Evolutionary conservation across 1,140 invertebrate genomes (phyloP), one percentile per base, ranked within the genome.

Genomic region (Euura saliciscinereae): DNA sequence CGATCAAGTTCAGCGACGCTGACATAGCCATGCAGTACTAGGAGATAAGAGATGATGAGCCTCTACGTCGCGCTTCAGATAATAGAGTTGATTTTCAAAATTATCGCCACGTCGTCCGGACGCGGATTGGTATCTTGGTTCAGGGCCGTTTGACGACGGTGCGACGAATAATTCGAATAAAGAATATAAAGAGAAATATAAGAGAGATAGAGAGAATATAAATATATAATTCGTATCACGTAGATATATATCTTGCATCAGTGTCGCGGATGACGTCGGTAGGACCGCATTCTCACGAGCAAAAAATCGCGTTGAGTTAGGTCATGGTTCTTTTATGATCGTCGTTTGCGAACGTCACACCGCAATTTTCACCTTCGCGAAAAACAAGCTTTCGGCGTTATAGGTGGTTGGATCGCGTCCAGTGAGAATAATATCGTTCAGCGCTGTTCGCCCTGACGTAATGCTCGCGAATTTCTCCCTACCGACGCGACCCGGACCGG

Each of bases 1-100:
- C 43, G 2, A 28, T 79, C 43, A 71, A 69, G 7, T 77, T 76
- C 73, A 76, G 59, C 28, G 13, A 71, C 68, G 78, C 73, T 8
- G 83, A 84, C 6, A 71, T 74, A 6, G 6, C 8, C 0, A 74
- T 76, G 7, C 80, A 81, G 66, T 77, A 77, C 4, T 82, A 59
- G 78, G 69, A 10, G 10, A 67, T 11, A 0, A 0, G 3, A 8
- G 8, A 11, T 42, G 42, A 44, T 11, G 11, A 42, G 28, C 2
- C 28, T 4, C 8, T 13, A 42, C 43, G 43, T 10, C 28, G 43
- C 43, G n/a, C 42, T 67, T 11, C 66, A 10, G 66, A 42, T 42
- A 13, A 8, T 67, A 8, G 4, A 42, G 8, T 67, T 67, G 4
- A 4, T 67, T 4, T 8, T 67, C 3, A 67, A 28, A 67, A 42